phyloP scores from a whole-genome alignment of 2,888 invertebrate species.

The Panopea generosa region DNA sequence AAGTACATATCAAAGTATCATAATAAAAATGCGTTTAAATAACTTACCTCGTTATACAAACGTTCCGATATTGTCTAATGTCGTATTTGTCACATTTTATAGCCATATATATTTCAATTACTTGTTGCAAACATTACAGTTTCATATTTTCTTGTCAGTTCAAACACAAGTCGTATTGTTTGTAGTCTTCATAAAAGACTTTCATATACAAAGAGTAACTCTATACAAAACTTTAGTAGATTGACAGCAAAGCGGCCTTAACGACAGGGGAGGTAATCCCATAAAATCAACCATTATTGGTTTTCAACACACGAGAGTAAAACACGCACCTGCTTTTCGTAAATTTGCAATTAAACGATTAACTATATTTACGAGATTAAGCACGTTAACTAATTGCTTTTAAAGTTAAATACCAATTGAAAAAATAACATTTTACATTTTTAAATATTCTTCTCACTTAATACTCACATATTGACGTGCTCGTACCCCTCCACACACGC shows the following conservation, averaged over 20 bases:
- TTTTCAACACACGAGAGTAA: slow-evolving; percentile 13
- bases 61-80: neutral
- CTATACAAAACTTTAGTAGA: slow-evolving; percentile 16
- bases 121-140: slow-evolving; percentile 29
- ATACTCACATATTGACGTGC: too few species aligned
- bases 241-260: slow-evolving; percentile 56
- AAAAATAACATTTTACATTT: too few species aligned
- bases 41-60: neutral
- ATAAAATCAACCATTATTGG: neutral
- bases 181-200: slow-evolving; percentile 5
- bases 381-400: too few species aligned
- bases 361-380: too few species aligned
- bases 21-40: too few species aligned
- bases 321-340: slow-evolving; percentile 14
- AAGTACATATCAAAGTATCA: too few species aligned
- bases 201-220: neutral
- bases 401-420: too few species aligned
- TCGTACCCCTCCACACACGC: too few species aligned
- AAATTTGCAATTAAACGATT: neutral
- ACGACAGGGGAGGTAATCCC: slow-evolving; percentile 61
- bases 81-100: neutral
- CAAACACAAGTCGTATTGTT: slow-evolving; percentile 6
- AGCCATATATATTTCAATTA: slow-evolving; percentile 23
- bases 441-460: too few species aligned
- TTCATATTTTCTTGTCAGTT: slow-evolving; percentile 14